Percentiles rank a stretch among this genome's conserved stretches.
Evolutionary conservation across 2,888 invertebrate species (phyloP).

Genomic region (Trachelus stipa): DNA sequence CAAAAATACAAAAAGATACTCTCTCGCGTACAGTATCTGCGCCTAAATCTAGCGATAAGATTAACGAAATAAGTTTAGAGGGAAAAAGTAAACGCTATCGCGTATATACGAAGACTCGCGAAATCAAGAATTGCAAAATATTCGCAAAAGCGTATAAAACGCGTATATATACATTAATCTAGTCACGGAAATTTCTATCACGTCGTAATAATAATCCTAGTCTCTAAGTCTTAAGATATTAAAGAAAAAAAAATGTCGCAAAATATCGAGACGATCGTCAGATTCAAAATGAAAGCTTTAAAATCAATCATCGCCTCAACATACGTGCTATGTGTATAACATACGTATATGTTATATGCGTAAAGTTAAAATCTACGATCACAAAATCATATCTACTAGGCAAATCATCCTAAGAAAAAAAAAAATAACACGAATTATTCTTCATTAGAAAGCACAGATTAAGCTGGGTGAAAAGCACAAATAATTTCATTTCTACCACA

Average conservation of each 20-base stretch:
- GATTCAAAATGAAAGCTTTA: neutral
- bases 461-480: neutral
- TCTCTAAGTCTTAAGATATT: neutral
- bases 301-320: neutral
- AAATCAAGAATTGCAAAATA: neutral
- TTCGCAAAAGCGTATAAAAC: neutral
- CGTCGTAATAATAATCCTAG: neutral
- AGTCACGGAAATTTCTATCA: slow-evolving; percentile 5
- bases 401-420: neutral
- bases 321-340: neutral
- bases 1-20: neutral
- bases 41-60: neutral
- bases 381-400: neutral
- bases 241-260: neutral
- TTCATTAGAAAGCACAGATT: neutral
- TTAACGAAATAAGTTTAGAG: slow-evolving; percentile 26
- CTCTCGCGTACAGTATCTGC: neutral
- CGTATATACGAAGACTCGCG: slow-evolving; percentile 27
- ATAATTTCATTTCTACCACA: neutral
- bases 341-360: neutral
- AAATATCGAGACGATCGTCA: neutral
- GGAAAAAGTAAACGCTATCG: slow-evolving; percentile 56
- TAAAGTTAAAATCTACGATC: neutral
- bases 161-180: neutral
- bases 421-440: neutral